Evolutionary conservation across 37 sponge, comb jelly and placozoan genomes (phyloP), one percentile per base, ranked within the genome.

Genomic region (Halisarca cf. caerulea): DNA sequence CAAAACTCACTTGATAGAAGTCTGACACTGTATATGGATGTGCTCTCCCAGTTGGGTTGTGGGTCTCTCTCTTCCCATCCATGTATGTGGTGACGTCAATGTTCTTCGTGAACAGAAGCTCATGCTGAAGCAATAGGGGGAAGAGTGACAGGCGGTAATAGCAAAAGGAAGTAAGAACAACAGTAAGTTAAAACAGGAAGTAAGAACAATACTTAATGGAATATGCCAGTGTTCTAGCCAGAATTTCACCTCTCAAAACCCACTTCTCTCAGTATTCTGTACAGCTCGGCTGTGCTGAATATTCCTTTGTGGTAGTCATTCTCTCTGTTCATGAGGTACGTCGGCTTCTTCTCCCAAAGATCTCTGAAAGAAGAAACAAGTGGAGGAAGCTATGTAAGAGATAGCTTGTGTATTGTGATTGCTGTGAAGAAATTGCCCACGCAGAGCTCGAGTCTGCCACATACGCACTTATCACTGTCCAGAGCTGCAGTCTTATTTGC

Each of bases 321-420:
- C 27, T 85, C 51, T 25, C 74, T 83, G 36, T 95, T 85, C 36
- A 71, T 81, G 3, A 94, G 47, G 6, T 92, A 40, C 21, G 96
- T 28, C 34, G 95, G 95, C 43, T 86, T 94, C 81, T 87, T 85
- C 88, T 98, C 99, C 99, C 99, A 98, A 30, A 87, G 37, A 9
- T 90, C 66, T 1, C 97, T 98, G 59, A 27, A 61, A 27, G 64
- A 61, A 27, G 30, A 61, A 27, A 23, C n/a, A n/a, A n/a, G n/a
- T n/a, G n/a, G n/a, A n/a, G n/a, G n/a, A n/a, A n/a, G 40, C 18
- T 30, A 14, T 20, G 4, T 39, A 71, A 37, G 21, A 37, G 72
- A 3, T 71, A n/a, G 7, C 9, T 18, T 14, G 23, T 3, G 2
- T 28, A 69, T 66, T 66, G 71, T 69, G 27, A n/a, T 8, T n/a